Evolutionary conservation across 1,140 invertebrate genomes (phyloP).

Genomic region (Varroa destructor): DNA sequence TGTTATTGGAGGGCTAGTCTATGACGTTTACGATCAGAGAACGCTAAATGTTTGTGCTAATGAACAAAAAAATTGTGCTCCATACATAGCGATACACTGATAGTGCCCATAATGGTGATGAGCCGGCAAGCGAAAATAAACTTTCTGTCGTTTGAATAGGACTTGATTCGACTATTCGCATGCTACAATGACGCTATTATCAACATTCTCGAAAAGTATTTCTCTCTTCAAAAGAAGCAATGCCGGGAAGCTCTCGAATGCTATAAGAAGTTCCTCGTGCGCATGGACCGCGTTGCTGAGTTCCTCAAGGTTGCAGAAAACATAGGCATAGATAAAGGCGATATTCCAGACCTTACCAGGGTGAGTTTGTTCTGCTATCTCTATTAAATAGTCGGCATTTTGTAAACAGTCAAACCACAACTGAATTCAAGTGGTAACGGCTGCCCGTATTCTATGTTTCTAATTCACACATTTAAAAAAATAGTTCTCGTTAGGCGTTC

Average conservation of each 20-base stretch:
- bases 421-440: background rate
- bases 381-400: too few species aligned
- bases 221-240: constrained; percentile 98
- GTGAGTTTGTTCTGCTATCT: constrained; percentile 41
- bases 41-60: too few species aligned
- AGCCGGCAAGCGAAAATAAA: too few species aligned
- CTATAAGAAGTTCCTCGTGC: constrained; percentile 96
- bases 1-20: too few species aligned
- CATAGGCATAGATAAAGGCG: constrained; percentile 95
- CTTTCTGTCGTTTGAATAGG: constrained; percentile 39
- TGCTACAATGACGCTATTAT: constrained; percentile 99
- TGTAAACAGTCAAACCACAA: too few species aligned
- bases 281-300: constrained; percentile 96
- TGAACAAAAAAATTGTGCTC: too few species aligned
- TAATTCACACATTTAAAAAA: background rate
- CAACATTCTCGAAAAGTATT: constrained; percentile 96
- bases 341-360: constrained; percentile 95
- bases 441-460: constrained; percentile 15
- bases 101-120: too few species aligned
- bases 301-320: constrained; percentile 95
- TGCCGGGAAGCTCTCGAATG: constrained; percentile 92
- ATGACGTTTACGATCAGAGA: too few species aligned
- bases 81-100: too few species aligned
- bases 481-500: too few species aligned
- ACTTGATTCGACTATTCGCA: constrained; percentile 95